Evolutionary conservation across 1,140 invertebrate genomes (phyloP), one percentile per base, ranked within the genome.

Genomic region (Ceratina calcarata): DNA sequence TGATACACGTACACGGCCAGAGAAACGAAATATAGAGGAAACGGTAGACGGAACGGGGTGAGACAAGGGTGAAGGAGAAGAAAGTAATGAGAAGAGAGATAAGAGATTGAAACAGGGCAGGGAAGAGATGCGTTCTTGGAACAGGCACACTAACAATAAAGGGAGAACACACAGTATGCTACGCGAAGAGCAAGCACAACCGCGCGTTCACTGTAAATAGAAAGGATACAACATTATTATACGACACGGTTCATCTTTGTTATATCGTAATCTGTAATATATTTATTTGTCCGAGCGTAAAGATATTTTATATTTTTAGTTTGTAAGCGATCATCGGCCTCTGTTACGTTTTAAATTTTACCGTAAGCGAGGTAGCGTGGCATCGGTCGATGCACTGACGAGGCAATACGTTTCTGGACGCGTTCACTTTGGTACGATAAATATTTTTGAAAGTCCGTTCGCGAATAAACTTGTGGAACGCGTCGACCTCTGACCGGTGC

Each of bases 131-230:
- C 74, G 83, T 86, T 78, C 77, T 83, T 83, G 74, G 82, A 81
- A 83, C 81, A 80, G 58, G 72, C 69, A 82, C 81, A 51, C 77
- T 62, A 10, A 7, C 55, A 57, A 16, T n/a, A 18, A 65, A 51
- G 32, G 69, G 24, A 32, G 20, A 51, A 74, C 78, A 74, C 71
- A 72, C 32, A n/a, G 22, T 81, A 80, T 24, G 37, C n/a, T 77
- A 81, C 24, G 79, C 53, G 67, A 81, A 45, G 73, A 71, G 72
- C 76, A 78, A 32, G 72, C 37, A 80, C 72, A 83, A 51, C 62
- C 78, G 83, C 78, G 86, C 85, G 80, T 87, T 88, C 87, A 85
- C 86, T 91, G 90, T 90, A 91, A 86, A 90, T 90, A 90, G 87
- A 86, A 77, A 87, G 67, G 84, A 83, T 87, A 80, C 87, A 86